phyloP scores from a whole-genome alignment of 2,888 invertebrate species.

The Parnassius apollo region DNA sequence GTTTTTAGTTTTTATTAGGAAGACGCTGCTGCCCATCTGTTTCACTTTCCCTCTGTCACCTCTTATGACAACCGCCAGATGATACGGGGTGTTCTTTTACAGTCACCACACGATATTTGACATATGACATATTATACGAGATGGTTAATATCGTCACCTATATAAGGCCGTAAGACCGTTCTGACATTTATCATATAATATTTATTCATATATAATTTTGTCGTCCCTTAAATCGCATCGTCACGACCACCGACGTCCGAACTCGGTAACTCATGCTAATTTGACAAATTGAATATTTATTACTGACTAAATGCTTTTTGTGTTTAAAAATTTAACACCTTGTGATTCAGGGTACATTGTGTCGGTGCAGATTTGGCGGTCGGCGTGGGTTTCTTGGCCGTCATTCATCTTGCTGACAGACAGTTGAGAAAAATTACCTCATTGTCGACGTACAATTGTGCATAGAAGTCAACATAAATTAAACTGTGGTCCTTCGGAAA shows the following conservation, averaged over 20 bases:
- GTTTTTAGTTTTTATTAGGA: too few species aligned
- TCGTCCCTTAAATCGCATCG: neutral
- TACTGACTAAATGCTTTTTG: conserved; percentile 34
- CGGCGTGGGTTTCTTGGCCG: conserved; percentile 20
- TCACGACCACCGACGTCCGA: neutral
- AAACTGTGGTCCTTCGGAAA: too few species aligned
- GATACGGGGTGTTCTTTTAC: too few species aligned
- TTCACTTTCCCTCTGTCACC: too few species aligned
- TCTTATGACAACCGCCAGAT: too few species aligned
- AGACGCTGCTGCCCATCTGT: too few species aligned
- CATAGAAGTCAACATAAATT: neutral
- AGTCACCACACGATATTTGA: too few species aligned
- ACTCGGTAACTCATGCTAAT: conserved; percentile 33
- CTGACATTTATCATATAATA: too few species aligned
- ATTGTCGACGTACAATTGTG: conserved; percentile 13
- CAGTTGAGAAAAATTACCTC: conserved; percentile 19
- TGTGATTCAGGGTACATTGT: conserved; percentile 38
- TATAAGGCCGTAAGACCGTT: too few species aligned
- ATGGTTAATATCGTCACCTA: too few species aligned
- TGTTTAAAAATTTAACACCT: conserved; percentile 32
- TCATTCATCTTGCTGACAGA: conserved; percentile 5
- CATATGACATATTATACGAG: too few species aligned
- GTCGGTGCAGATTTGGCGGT: conserved; percentile 18
- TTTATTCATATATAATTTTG: too few species aligned
- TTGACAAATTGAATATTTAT: conserved; percentile 38